phyloP scores from a whole-genome alignment of 2,888 invertebrate species.

The Hirtodrosophila confusa region DNA sequence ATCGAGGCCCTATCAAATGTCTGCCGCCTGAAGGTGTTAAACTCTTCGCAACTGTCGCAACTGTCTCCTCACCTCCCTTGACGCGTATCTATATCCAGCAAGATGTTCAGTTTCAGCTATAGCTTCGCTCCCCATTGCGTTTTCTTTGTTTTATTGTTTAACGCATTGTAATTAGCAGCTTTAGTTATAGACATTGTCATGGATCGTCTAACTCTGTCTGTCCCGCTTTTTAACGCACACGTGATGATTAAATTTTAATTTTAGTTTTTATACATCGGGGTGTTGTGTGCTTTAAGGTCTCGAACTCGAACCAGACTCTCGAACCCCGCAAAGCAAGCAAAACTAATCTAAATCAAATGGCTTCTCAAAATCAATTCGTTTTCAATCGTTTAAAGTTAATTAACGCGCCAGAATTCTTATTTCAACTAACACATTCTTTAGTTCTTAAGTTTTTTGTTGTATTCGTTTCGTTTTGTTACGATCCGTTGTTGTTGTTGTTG shows the following conservation, averaged over 20 bases:
- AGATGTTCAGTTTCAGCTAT: no score
- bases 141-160: slow-evolving; percentile 78
- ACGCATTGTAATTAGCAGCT: slow-evolving; percentile 78
- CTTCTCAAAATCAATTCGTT: slow-evolving; percentile 77
- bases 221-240: slow-evolving; percentile 72
- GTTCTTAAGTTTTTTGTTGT: slow-evolving; percentile 27
- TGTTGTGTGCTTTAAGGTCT: slow-evolving; percentile 44
- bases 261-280: slow-evolving; percentile 51
- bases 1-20: slow-evolving; percentile 52
- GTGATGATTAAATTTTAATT: slow-evolving; percentile 80
- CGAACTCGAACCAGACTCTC: slow-evolving; percentile 52
- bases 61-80: not conserved
- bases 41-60: slow-evolving; percentile 68
- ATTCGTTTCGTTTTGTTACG: slow-evolving; percentile 39
- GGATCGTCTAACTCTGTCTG: slow-evolving; percentile 28
- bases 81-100: no score
- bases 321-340: slow-evolving; percentile 65
- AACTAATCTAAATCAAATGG: slow-evolving; percentile 79
- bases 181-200: slow-evolving; percentile 55
- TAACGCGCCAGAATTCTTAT: slow-evolving; percentile 70
- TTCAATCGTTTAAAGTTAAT: slow-evolving; percentile 80
- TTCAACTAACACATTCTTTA: slow-evolving; percentile 58
- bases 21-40: slow-evolving; percentile 64
- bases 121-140: slow-evolving; percentile 20
- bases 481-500: slow-evolving; percentile 23